Conservation (phyloP, 2,797 vertebrate species). For the Hemibagrus guttatus region DNA sequence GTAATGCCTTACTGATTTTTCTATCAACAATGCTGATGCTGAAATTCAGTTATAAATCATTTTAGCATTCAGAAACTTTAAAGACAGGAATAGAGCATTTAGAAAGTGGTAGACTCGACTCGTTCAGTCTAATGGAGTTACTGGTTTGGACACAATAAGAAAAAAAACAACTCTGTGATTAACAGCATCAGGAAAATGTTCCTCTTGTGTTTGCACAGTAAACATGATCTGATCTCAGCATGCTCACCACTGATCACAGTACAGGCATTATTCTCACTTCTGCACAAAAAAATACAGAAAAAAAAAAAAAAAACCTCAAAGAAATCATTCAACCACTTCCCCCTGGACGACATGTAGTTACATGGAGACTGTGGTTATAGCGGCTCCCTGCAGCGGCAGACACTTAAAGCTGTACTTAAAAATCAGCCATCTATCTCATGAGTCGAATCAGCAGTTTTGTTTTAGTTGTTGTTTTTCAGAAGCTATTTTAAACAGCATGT, state of each 20-base stretch:
- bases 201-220: conserved; percentile 35
- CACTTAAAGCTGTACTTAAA: conserved; percentile 12
- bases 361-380: conserved; percentile 25
- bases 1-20: not conserved
- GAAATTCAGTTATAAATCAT: not conserved
- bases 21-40: not conserved
- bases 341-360: conserved; percentile 12
- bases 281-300: conserved; percentile 15
- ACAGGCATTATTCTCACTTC: conserved; percentile 38
- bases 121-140: not conserved
- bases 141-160: not conserved
- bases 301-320: conserved; percentile 22
- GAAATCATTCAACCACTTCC: conserved; percentile 34
- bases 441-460: not conserved
- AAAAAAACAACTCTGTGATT: conserved; percentile 20
- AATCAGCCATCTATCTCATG: not conserved
- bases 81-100: not conserved
- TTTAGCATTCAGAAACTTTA: not conserved
- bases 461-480: not conserved
- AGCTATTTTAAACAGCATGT: not conserved
- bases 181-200: conserved; percentile 30
- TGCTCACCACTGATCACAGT: conserved; percentile 47
- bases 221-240: conserved; percentile 51
- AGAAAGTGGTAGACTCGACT: not conserved
- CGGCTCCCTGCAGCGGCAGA: conserved; percentile 14